Percentiles rank a stretch among this genome's conserved stretches.
Evolutionary conservation across 1,140 invertebrate genomes (phyloP).

Genomic region (Dendrolimus kikuchii): DNA sequence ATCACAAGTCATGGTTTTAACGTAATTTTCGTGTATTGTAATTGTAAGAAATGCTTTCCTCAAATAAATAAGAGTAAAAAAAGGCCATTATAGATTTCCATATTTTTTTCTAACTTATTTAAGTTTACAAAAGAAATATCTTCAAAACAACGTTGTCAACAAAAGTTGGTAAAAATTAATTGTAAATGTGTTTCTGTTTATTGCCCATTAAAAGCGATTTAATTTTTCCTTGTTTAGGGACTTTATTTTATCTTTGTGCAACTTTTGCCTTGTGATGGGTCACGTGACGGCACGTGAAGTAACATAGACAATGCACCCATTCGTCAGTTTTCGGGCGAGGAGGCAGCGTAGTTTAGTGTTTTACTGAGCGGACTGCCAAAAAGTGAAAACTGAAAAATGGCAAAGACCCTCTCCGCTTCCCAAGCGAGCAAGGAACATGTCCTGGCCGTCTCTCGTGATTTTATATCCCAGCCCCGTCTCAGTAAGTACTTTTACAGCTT

Average conservation of each 20-base stretch:
- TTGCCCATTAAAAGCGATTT: too few relatives aligned
- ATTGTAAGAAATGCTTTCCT: too few relatives aligned
- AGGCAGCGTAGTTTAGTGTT: slow-evolving; percentile 56
- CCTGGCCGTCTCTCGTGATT: slow-evolving; percentile 95
- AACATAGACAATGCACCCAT: slow-evolving; percentile 65
- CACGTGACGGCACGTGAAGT: slow-evolving; percentile 74
- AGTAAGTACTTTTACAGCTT: slow-evolving; percentile 81
- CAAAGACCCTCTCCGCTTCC: slow-evolving; percentile 36
- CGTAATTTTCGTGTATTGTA: too few relatives aligned
- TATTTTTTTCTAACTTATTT: too few relatives aligned
- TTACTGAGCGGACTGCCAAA: slow-evolving; percentile 50
- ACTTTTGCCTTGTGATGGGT: slow-evolving; percentile 61
- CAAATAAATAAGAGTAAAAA: too few relatives aligned
- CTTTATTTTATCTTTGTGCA: slow-evolving; percentile 16
- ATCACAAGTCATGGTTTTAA: too few relatives aligned
- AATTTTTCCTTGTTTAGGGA: neutral
- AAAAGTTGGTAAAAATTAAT: too few relatives aligned
- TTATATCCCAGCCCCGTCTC: slow-evolving; percentile 96
- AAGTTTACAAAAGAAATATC: too few relatives aligned
- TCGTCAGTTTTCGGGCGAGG: slow-evolving; percentile 71
- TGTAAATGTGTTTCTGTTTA: too few relatives aligned
- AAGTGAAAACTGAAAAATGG: slow-evolving; percentile 53
- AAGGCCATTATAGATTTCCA: too few relatives aligned
- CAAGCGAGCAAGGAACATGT: slow-evolving; percentile 81
- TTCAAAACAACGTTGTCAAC: too few relatives aligned